These are phyloP conservation scores for Girardinus metallicus DNA, from an alignment of 2,797 vertebrate genomes.

Conservation along the genomic window DNA sequence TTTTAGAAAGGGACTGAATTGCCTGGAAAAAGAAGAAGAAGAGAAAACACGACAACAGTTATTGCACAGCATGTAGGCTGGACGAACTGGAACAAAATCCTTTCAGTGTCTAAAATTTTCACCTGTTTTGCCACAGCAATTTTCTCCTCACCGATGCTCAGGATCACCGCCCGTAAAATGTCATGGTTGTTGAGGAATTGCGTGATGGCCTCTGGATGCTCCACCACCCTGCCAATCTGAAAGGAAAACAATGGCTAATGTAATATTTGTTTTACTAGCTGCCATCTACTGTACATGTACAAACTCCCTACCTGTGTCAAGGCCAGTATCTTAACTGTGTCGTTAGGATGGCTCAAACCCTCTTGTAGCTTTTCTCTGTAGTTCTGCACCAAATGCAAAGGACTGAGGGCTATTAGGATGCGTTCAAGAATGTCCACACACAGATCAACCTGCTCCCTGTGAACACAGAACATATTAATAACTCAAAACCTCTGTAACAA, in stretches of 20 bases:
- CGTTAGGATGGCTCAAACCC: constrained; percentile 87
- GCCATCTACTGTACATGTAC: background rate
- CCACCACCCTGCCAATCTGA: constrained; percentile 89
- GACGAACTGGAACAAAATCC: background rate
- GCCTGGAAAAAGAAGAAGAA: constrained; percentile 74
- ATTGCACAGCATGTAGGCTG: background rate
- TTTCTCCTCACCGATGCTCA: constrained; percentile 87
- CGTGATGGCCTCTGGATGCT: constrained; percentile 81
- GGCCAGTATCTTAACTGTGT: constrained; percentile 88
- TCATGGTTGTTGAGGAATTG: constrained; percentile 85
- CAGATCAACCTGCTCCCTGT: constrained; percentile 87
- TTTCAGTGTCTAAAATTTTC: constrained; percentile 1
- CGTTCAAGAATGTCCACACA: constrained; percentile 91
- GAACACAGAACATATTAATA: constrained; percentile 27
- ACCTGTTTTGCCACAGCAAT: constrained; percentile 92
- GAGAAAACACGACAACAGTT: background rate
- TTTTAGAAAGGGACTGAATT: constrained; percentile 85
- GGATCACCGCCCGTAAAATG: constrained; percentile 84
- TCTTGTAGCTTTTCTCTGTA: constrained; percentile 85
- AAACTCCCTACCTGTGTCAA: constrained; percentile 87
- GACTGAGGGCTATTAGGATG: constrained; percentile 87
- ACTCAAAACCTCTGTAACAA: background rate
- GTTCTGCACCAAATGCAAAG: constrained; percentile 83
- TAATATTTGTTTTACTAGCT: background rate
- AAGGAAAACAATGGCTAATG: background rate